phyloP scores from a whole-genome alignment of 2,888 invertebrate genomes.

The Eugnorisma glareosa region DNA sequence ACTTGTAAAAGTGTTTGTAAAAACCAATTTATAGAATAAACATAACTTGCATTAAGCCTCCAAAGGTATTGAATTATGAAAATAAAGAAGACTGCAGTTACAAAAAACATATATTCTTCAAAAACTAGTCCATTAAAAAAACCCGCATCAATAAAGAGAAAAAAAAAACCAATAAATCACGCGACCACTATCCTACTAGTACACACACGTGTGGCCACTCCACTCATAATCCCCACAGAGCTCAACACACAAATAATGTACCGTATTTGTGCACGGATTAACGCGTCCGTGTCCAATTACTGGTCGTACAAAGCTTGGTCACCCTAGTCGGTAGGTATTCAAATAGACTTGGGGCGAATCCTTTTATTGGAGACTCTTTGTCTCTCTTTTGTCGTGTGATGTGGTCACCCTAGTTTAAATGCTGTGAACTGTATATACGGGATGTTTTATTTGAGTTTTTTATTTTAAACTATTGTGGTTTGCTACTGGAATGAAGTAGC shows the following conservation, averaged over 20 bases:
- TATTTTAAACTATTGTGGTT: conserved; percentile 5
- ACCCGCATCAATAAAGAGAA: conserved; percentile 21
- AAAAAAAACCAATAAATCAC: conserved; percentile 29
- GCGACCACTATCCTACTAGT: conserved; percentile 21
- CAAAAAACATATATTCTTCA: no score
- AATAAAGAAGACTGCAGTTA: no score
- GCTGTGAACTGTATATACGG: conserved; percentile 6
- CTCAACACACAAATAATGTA: conserved; percentile 63
- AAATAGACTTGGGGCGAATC: conserved; percentile 54
- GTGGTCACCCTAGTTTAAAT: conserved; percentile 63
- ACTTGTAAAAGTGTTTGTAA: no score
- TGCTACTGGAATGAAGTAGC: background rate
- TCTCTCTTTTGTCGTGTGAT: conserved; percentile 45
- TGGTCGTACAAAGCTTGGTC: conserved; percentile 60
- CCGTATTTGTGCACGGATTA: conserved; percentile 77
- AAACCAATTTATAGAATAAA: no score
- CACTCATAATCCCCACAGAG: conserved; percentile 50
- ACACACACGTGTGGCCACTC: conserved; percentile 58
- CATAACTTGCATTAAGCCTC: no score
- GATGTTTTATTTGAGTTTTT: conserved; percentile 16
- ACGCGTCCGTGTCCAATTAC: conserved; percentile 73
- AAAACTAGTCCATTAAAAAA: background rate
- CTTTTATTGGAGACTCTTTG: conserved; percentile 47
- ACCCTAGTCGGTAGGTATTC: conserved; percentile 45
- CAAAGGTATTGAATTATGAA: no score